phyloP scores from a whole-genome alignment of 2,113 vertebrate species.

The Neotragus moschatus region DNA sequence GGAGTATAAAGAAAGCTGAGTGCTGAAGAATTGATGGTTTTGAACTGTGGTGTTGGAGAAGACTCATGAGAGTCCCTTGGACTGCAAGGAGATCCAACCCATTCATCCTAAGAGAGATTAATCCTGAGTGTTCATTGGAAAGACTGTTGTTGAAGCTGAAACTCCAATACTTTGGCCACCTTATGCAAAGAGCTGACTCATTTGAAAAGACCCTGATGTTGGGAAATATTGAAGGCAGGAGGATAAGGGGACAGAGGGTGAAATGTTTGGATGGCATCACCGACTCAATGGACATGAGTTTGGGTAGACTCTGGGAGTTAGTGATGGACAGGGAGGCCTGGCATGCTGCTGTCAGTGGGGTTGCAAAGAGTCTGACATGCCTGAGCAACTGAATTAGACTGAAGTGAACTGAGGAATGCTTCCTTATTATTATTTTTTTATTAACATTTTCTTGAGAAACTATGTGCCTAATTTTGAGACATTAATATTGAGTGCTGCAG shows the following conservation, averaged over 20 bases:
- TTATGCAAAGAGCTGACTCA: background rate
- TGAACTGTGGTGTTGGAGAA: background rate
- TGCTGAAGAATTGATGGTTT: background rate
- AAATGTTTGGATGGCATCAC: background rate
- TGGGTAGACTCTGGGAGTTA: background rate
- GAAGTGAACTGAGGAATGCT: background rate
- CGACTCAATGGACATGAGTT: background rate
- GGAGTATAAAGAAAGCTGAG: background rate
- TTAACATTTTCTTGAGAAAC: background rate
- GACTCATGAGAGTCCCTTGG: background rate
- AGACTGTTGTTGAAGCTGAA: background rate
- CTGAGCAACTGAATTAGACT: background rate
- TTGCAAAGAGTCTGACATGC: background rate
- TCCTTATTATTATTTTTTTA: background rate
- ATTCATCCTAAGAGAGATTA: background rate
- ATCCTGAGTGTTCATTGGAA: background rate
- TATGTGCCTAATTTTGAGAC: background rate
- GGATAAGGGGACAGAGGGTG: background rate
- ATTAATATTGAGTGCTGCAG: background rate
- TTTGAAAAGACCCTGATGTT: background rate
- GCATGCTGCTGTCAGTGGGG: rapidly evolving
- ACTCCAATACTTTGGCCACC: background rate
- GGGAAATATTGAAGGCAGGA: background rate
- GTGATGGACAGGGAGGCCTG: background rate
- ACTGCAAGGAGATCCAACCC: background rate